A percentile compares a stretch with the other conserved stretches of the same genome.
These are phyloP conservation scores for Zelostemma sp. DNA, from an alignment of 1,140 invertebrate species.

Conservation along the genomic window DNA sequence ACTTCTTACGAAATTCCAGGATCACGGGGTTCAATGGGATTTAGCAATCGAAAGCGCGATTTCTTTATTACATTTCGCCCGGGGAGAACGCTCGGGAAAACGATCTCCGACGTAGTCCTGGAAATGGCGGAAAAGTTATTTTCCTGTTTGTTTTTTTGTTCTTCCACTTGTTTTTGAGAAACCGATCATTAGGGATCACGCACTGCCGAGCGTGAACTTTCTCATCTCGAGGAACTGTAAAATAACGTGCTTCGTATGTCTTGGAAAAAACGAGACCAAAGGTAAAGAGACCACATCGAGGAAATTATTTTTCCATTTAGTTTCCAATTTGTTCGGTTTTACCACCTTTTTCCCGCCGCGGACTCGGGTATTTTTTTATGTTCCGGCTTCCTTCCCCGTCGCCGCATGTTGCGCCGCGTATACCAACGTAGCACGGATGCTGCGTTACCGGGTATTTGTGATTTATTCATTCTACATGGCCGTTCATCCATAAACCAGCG, in stretches of 20 bases:
- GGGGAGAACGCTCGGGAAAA: neutral
- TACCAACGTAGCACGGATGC: conserved; percentile 41
- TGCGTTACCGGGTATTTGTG: conserved; percentile 53
- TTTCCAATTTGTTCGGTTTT: conserved; percentile 4
- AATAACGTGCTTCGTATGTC: no score
- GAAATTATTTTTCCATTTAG: no score
- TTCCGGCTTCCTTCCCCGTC: conserved; percentile 15
- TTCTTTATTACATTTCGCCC: neutral
- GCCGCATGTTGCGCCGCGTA: conserved; percentile 22
- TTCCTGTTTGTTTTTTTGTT: no score
- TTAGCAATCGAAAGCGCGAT: conserved; percentile 23
- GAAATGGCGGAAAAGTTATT: no score
- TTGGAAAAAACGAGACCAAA: no score
- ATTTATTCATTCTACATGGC: conserved; percentile 64
- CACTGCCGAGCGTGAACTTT: no score
- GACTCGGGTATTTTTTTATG: conserved; percentile 8
- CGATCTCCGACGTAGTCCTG: neutral
- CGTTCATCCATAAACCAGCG: conserved; percentile 61
- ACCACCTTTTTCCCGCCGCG: neutral
- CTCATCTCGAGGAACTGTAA: no score
- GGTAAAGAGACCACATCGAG: no score
- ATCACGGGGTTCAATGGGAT: conserved; percentile 18
- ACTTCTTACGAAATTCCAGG: conserved; percentile 29
- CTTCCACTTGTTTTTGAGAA: no score
- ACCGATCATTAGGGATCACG: no score